These are phyloP conservation scores for Rhyacophila brunnea DNA, from an alignment of 1,140 invertebrate genomes.

Conservation along the genomic window DNA sequence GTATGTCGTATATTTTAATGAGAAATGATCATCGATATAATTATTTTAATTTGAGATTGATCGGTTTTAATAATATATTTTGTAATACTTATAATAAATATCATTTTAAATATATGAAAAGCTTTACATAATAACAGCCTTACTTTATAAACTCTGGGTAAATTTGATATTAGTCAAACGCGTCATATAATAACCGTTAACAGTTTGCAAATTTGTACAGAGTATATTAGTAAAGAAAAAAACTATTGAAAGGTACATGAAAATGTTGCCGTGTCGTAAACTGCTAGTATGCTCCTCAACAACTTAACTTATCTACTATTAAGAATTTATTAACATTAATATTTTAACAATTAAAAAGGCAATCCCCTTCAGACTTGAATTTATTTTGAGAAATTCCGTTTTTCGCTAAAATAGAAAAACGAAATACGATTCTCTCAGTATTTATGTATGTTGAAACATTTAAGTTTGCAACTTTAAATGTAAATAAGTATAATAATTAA, in stretches of 20 bases:
- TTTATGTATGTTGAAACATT: slow-evolving; percentile 29
- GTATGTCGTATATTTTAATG: too few species aligned
- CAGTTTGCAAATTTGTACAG: too few species aligned
- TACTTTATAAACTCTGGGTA: background rate
- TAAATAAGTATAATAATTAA: background rate
- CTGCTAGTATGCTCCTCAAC: slow-evolving; percentile 26
- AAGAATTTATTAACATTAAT: slow-evolving; percentile 36
- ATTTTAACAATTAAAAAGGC: slow-evolving; percentile 37
- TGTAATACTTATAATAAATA: background rate
- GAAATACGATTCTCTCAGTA: slow-evolving; percentile 34
- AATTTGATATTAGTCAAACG: too few species aligned
- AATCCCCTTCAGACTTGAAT: slow-evolving; percentile 37
- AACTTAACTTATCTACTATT: slow-evolving; percentile 34
- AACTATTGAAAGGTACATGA: background rate
- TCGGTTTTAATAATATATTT: background rate
- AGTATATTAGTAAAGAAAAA: too few species aligned
- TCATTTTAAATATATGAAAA: background rate
- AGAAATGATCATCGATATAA: too few species aligned
- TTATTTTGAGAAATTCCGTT: slow-evolving; percentile 35
- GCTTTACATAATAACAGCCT: too few species aligned
- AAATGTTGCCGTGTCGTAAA: slow-evolving; percentile 7
- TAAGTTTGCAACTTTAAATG: slow-evolving; percentile 16
- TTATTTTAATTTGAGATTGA: too few species aligned
- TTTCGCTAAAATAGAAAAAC: slow-evolving; percentile 34
- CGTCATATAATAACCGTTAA: too few species aligned